These are phyloP conservation scores for Oreohelix idahoensis DNA, from an alignment of 1,140 invertebrate genomes.

Conservation along the genomic window DNA sequence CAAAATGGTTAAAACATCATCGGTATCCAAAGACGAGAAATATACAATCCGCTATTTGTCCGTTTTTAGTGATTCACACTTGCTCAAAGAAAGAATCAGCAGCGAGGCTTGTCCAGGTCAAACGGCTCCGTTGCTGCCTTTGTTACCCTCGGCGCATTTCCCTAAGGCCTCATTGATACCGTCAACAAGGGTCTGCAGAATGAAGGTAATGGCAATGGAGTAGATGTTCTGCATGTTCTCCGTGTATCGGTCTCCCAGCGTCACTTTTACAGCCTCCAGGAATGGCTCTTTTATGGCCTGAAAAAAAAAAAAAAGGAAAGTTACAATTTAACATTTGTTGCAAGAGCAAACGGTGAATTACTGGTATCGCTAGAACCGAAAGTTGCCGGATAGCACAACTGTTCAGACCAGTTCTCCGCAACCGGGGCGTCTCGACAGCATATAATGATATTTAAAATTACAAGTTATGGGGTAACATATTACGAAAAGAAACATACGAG, in stretches of 20 bases:
- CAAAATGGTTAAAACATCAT: not conserved
- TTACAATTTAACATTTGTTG: too few species aligned
- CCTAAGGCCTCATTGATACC: constrained; percentile 66
- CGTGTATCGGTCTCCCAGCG: constrained; percentile 89
- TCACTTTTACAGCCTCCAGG: constrained; percentile 81
- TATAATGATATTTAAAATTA: too few species aligned
- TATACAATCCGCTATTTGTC: not conserved
- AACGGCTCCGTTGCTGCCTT: not conserved
- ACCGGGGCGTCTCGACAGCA: too few species aligned
- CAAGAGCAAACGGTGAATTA: too few species aligned
- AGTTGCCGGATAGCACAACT: too few species aligned
- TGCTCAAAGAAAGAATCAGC: not conserved
- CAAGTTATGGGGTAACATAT: too few species aligned
- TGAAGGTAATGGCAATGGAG: constrained; percentile 91
- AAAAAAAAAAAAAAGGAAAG: constrained; percentile 62
- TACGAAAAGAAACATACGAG: too few species aligned
- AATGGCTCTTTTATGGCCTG: constrained; percentile 82
- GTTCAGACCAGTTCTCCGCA: too few species aligned
- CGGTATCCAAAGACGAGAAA: not conserved
- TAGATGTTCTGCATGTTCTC: constrained; percentile 92
- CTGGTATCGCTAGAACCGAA: too few species aligned
- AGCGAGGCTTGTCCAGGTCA: not conserved
- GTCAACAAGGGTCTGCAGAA: constrained; percentile 86
- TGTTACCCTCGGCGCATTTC: not conserved
- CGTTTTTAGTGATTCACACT: not conserved